Evolutionary conservation across 2,797 vertebrate species (phyloP).

Genomic region (Sternarchorhynchus goeldii): DNA sequence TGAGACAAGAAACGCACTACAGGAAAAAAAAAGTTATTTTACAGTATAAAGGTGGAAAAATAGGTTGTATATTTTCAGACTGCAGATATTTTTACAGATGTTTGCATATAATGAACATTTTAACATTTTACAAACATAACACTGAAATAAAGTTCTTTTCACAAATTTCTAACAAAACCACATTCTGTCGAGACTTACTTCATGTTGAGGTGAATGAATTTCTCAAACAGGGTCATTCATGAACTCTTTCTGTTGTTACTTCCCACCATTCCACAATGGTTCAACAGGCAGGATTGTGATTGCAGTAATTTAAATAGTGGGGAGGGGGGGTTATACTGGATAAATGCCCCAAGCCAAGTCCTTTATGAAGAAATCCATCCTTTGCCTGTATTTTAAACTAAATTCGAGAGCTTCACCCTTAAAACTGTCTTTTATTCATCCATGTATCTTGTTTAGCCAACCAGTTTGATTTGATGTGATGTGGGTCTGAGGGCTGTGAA

Average conservation of each 20-base stretch:
- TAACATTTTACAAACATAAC: slow-evolving; percentile 64
- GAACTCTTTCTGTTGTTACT: slow-evolving; percentile 38
- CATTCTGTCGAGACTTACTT: slow-evolving; percentile 49
- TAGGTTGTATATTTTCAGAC: slow-evolving; percentile 81
- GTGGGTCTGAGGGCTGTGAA: not conserved
- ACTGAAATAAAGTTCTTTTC: slow-evolving; percentile 47
- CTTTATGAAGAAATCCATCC: not conserved
- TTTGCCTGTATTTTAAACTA: not conserved
- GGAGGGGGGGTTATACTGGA: not conserved
- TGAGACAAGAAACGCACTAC: slow-evolving; percentile 67
- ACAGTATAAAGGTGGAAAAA: slow-evolving; percentile 67
- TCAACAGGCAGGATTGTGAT: slow-evolving; percentile 9
- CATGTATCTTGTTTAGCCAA: slow-evolving; percentile 4
- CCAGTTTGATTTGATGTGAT: not conserved
- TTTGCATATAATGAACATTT: slow-evolving; percentile 68
- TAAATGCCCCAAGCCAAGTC: not conserved
- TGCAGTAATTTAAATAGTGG: not conserved
- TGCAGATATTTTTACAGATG: slow-evolving; percentile 75
- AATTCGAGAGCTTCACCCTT: no score
- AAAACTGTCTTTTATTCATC: not conserved
- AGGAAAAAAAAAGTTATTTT: slow-evolving; percentile 71
- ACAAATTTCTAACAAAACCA: slow-evolving; percentile 48
- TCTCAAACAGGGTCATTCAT: slow-evolving; percentile 48
- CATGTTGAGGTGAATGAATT: not conserved
- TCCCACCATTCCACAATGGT: slow-evolving; percentile 25